Evolutionary conservation across 2,113 vertebrate genomes (phyloP), one percentile per base, ranked within the genome.

Genomic region (Chlorodrepanis virens): DNA sequence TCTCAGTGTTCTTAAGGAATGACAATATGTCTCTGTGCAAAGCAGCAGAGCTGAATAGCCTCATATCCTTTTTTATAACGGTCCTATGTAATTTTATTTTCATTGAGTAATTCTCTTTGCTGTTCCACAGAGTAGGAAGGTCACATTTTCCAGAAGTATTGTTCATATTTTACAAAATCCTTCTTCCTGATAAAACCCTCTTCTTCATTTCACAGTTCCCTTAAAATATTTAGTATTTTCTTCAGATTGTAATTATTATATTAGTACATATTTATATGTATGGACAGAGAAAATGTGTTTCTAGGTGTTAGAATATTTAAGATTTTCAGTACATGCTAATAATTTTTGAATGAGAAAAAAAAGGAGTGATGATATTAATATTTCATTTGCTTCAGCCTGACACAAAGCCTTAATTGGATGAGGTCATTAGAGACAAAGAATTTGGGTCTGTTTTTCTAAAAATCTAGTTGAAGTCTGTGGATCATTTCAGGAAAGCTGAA

Each of bases 71-170:
- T 91, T 94, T 79, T 76, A 64, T 91, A 71, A 74, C 44, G 67
- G 65, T 87, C 15, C 65, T 63, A 37, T 82, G 44, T 59, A 89
- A 94, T 97, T 96, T 91, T 84, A 96, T 52, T 93, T 93, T 89
- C 25, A 71, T 92, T 52, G 92, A 89, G 44, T 94, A 91, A 82
- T 96, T 82, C 28, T 75, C n/a, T 81, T 93, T 76, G 49, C 52
- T 78, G 44, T 71, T 95, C 69, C 54, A 79, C 39, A 56, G 64
- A 29, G 49, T 68, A 84, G 44, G 47, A 85, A 91, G 49, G 45
- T 82, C 72, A 89, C 65, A 84, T 94, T 93, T 96, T 96, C 80
- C 83, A 87, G 70, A 92, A 87, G 56, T 47, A 50, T 86, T 77
- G 28, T 67, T 92, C 42, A 54, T 11, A 63, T 90, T 83, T 77